Evolutionary conservation across 2,797 vertebrate species (phyloP).

Genomic region (Smutsia temminckii): DNA sequence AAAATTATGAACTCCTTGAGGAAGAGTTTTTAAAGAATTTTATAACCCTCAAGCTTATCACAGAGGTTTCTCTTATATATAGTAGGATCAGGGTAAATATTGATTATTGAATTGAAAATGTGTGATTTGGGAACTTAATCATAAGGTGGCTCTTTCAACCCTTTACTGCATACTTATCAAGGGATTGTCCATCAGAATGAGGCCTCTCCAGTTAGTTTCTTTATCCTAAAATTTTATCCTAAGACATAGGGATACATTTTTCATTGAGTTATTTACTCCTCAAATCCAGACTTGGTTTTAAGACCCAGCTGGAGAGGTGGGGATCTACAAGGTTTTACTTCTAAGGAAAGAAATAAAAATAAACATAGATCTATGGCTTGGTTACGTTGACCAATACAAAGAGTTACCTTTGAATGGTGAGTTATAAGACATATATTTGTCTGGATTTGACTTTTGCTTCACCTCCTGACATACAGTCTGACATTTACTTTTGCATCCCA

Average conservation of each 20-base stretch:
- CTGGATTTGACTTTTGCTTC: neutral
- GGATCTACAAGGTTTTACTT: neutral
- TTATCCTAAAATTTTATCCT: neutral
- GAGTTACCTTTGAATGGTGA: neutral
- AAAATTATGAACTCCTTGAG: neutral
- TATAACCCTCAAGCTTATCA: neutral
- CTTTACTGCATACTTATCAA: neutral
- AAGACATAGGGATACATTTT: neutral
- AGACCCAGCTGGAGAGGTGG: neutral
- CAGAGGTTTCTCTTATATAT: neutral
- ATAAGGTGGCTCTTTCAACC: neutral
- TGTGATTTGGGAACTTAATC: neutral
- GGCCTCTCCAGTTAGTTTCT: neutral
- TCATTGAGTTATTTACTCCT: neutral
- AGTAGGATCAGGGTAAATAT: neutral
- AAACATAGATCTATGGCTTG: neutral
- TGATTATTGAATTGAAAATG: neutral
- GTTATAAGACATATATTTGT: neutral
- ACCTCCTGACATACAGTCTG: neutral
- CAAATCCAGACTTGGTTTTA: neutral
- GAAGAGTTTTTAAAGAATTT: neutral
- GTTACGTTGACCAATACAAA: neutral
- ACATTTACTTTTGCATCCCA: neutral
- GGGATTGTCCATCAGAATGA: neutral
- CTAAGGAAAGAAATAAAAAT: neutral